Evolutionary conservation across 2,888 invertebrate species (phyloP).

Genomic region (Neocrepidodera transversa): DNA sequence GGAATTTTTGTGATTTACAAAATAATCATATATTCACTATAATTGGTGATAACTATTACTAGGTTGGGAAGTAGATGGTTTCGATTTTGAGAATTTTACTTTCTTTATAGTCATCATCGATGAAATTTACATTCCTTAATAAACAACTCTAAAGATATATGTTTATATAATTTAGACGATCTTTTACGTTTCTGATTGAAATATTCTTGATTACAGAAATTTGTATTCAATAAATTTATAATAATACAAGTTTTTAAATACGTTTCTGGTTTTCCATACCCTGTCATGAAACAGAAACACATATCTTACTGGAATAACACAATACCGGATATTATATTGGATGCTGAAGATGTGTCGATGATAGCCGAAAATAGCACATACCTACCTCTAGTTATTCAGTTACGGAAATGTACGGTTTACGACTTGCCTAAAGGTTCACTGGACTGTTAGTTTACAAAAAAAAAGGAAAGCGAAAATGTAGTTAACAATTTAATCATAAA

Average conservation of each 20-base stretch:
- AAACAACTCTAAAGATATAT: slow-evolving; percentile 10
- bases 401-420: slow-evolving; percentile 15
- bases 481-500: background rate
- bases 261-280: background rate
- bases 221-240: no score
- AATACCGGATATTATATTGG: slow-evolving; percentile 25
- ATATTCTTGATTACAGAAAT: no score
- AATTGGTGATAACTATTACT: no score
- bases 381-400: slow-evolving; percentile 11
- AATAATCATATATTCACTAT: no score
- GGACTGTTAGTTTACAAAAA: slow-evolving; percentile 15
- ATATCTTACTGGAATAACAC: slow-evolving; percentile 20
- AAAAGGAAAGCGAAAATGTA: background rate
- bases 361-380: slow-evolving; percentile 26
- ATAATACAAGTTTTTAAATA: no score
- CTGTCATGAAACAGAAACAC: slow-evolving; percentile 11
- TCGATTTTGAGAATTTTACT: no score
- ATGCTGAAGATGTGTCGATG: slow-evolving; percentile 25
- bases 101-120: no score
- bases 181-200: no score
- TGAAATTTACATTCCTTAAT: no score
- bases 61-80: no score
- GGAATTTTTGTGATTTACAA: no score
- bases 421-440: slow-evolving; percentile 13
- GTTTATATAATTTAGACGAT: no score